phyloP scores from a whole-genome alignment of 2,888 invertebrate species.

The Drosophila villosipedis region DNA sequence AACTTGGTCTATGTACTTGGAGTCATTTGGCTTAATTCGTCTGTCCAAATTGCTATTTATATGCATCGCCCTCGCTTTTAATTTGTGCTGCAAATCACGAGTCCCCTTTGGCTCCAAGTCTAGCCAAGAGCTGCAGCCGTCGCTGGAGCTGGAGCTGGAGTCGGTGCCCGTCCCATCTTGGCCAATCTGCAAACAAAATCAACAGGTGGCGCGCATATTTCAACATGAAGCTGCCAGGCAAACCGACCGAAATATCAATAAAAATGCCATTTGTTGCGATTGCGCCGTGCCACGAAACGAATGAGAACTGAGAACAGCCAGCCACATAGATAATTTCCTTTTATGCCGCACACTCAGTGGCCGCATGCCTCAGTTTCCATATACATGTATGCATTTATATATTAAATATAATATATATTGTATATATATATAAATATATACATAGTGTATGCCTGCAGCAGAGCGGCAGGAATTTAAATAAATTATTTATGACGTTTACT shows the following conservation, averaged over 20 bases:
- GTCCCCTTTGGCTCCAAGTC: slow-evolving; percentile 38
- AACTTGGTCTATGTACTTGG: slow-evolving; percentile 44
- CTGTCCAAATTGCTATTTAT: slow-evolving; percentile 79
- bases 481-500: slow-evolving; percentile 17
- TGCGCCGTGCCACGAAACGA: slow-evolving; percentile 65
- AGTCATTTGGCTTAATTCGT: slow-evolving; percentile 77
- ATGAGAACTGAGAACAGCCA: slow-evolving; percentile 26
- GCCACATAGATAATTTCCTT: slow-evolving; percentile 51
- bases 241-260: slow-evolving; percentile 79
- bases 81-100: slow-evolving; percentile 77
- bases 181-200: slow-evolving; percentile 70
- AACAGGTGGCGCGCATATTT: slow-evolving; percentile 78
- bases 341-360: slow-evolving; percentile 15
- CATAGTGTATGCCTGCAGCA: not conserved
- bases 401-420: not conserved
- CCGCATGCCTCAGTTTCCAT: slow-evolving; percentile 10
- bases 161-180: slow-evolving; percentile 5
- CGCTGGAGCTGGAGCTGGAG: not conserved
- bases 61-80: slow-evolving; percentile 79
- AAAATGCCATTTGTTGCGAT: slow-evolving; percentile 81
- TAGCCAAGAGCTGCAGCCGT: slow-evolving; percentile 13
- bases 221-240: slow-evolving; percentile 71
- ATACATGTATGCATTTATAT: not conserved
- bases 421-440: not conserved
- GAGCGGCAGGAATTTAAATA: slow-evolving; percentile 26